These are phyloP conservation scores for Campoletis raptor DNA, from an alignment of 2,888 invertebrate genomes.

Conservation along the genomic window DNA sequence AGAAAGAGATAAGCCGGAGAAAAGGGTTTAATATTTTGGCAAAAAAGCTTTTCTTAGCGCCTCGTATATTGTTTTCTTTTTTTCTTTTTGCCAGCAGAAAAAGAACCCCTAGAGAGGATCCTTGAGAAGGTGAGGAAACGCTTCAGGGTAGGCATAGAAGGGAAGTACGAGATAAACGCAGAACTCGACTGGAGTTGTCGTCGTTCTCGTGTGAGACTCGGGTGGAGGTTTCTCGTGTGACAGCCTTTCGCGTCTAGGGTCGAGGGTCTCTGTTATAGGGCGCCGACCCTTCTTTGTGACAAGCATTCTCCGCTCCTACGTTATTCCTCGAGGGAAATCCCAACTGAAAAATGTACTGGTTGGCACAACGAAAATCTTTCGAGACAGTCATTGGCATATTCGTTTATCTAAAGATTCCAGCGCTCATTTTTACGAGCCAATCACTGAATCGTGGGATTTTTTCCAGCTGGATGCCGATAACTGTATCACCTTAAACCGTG, in stretches of 20 bases:
- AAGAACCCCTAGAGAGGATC: constrained; percentile 48
- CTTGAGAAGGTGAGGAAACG: constrained; percentile 46
- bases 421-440: constrained; percentile 12
- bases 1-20: neutral
- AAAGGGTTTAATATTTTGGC: constrained; percentile 1
- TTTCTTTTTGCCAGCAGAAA: constrained; percentile 36
- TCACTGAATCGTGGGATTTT: constrained; percentile 19
- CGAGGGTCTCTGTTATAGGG: constrained; percentile 51
- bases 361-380: constrained; percentile 1
- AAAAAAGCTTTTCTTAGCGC: constrained; percentile 34
- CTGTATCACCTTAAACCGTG: neutral
- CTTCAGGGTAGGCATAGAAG: constrained; percentile 39
- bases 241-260: constrained; percentile 56
- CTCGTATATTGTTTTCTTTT: constrained; percentile 16
- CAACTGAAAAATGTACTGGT: constrained; percentile 20
- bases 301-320: constrained; percentile 25
- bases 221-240: constrained; percentile 32
- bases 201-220: constrained; percentile 39
- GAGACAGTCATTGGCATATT: constrained; percentile 19
- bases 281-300: constrained; percentile 52
- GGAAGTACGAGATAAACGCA: constrained; percentile 60
- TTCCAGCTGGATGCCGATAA: constrained; percentile 31
- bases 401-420: constrained; percentile 11
- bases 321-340: constrained; percentile 47
- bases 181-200: constrained; percentile 50